Percentiles rank a stretch among this genome's conserved stretches.
Evolutionary conservation across 2,888 invertebrate species (phyloP).

Genomic region (Agrilus cyanescens): DNA sequence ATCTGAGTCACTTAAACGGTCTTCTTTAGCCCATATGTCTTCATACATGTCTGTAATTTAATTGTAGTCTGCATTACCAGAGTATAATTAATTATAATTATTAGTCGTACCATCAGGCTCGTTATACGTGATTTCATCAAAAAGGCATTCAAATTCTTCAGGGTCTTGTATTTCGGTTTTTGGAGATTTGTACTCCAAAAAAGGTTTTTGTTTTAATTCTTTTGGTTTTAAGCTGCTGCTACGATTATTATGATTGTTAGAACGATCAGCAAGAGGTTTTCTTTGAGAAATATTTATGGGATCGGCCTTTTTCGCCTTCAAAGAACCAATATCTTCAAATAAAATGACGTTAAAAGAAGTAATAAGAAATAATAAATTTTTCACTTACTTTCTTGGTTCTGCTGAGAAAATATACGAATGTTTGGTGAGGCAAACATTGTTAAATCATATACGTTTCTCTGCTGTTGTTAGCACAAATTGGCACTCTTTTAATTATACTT

Average conservation of each 20-base stretch:
- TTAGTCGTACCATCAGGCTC: slow-evolving; percentile 4
- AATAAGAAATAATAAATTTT: no score
- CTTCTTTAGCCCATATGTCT: slow-evolving; percentile 9
- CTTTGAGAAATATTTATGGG: slow-evolving; percentile 9
- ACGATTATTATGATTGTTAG: slow-evolving; percentile 16
- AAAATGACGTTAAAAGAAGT: no score
- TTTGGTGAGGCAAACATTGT: background rate
- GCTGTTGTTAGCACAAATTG: no score
- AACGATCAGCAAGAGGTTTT: slow-evolving; percentile 21
- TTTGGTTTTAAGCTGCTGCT: slow-evolving; percentile 11
- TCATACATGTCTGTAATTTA: slow-evolving; percentile 9
- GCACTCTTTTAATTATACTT: no score
- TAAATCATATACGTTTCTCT: no score
- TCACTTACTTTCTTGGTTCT: slow-evolving; percentile 6
- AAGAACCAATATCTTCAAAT: background rate
- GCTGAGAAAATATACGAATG: background rate
- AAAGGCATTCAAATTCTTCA: slow-evolving; percentile 9
- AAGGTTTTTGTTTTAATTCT: slow-evolving; percentile 9
- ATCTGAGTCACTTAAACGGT: slow-evolving; percentile 1
- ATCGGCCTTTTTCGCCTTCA: slow-evolving; percentile 18
- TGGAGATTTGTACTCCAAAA: slow-evolving; percentile 7
- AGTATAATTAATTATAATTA: no score
- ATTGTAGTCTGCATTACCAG: no score
- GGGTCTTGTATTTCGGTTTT: slow-evolving; percentile 5
- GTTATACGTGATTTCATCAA: slow-evolving; percentile 17